Evolutionary conservation across 2,113 vertebrate genomes (phyloP).

Genomic region (Potamarius usumacintae): DNA sequence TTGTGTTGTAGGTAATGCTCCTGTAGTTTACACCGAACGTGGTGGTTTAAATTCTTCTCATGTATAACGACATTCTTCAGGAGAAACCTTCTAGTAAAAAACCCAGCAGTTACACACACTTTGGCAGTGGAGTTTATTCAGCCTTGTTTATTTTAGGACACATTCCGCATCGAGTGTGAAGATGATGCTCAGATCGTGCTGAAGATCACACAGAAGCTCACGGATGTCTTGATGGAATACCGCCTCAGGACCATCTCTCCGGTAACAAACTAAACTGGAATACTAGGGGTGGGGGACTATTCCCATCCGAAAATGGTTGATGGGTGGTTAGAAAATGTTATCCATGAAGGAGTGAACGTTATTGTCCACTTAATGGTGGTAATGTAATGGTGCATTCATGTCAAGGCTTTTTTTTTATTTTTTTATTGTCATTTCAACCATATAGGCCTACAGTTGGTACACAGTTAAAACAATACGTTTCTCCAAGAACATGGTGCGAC

Average conservation of each 20-base stretch:
- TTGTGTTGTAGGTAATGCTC: not conserved
- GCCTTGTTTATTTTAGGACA: slow-evolving; percentile 64
- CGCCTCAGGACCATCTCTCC: slow-evolving; percentile 69
- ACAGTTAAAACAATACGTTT: too few relatives aligned
- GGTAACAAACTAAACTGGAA: slow-evolving; percentile 54
- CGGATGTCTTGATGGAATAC: slow-evolving; percentile 79
- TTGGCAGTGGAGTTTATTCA: not conserved
- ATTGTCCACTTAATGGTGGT: not conserved
- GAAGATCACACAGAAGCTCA: slow-evolving; percentile 79
- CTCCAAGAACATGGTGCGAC: too few relatives aligned
- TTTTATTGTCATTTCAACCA: too few relatives aligned
- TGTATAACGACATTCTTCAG: not conserved
- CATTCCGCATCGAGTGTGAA: slow-evolving; percentile 75
- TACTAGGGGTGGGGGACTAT: not conserved
- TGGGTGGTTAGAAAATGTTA: not conserved
- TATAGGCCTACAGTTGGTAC: too few relatives aligned
- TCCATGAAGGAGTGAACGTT: too few relatives aligned
- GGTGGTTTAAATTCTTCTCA: not conserved
- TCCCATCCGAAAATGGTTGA: not conserved
- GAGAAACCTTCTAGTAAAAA: not conserved
- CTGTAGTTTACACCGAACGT: not conserved
- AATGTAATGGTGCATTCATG: not conserved
- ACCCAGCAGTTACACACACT: not conserved
- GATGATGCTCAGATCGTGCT: slow-evolving; percentile 75
- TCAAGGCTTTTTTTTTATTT: too few relatives aligned